Conservation (phyloP, 2,888 invertebrate species). For the Drosophila formosana region DNA sequence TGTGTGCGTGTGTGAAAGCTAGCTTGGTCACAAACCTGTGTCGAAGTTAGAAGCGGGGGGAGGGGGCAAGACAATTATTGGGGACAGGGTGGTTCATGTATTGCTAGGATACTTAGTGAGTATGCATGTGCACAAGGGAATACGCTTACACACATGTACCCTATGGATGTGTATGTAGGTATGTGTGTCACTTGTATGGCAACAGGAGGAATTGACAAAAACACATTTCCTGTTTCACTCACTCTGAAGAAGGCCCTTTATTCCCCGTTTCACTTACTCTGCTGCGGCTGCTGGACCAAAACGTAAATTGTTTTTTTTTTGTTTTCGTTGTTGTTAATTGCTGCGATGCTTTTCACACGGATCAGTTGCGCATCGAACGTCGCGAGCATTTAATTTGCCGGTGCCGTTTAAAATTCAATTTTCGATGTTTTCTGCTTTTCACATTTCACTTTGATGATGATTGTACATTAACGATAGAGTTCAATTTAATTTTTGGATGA, state of each 20-base stretch:
- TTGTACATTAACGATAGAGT: not conserved
- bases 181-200: conserved; percentile 6
- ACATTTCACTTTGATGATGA: not conserved
- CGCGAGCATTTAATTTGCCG: not conserved
- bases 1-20: conserved; percentile 2
- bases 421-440: not conserved
- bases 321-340: not conserved
- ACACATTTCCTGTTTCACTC: conserved; percentile 26
- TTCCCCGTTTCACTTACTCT: conserved; percentile 28
- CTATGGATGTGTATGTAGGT: not conserved
- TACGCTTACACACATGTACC: not conserved
- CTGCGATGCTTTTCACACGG: not conserved
- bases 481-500: conserved; percentile 1
- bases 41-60: not conserved
- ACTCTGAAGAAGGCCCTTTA: not conserved
- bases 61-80: conserved; percentile 29
- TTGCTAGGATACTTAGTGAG: conserved; percentile 14
- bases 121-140: conserved; percentile 15
- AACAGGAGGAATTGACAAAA: conserved; percentile 28
- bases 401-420: not conserved
- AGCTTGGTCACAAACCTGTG: conserved; percentile 25
- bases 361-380: not conserved
- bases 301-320: conserved; percentile 7
- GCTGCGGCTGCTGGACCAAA: not conserved
- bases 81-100: conserved; percentile 35